Percentiles rank a stretch among this genome's conserved stretches.
phyloP scores from a whole-genome alignment of 2,888 invertebrate species.

The Asteroscopus sphinx region DNA sequence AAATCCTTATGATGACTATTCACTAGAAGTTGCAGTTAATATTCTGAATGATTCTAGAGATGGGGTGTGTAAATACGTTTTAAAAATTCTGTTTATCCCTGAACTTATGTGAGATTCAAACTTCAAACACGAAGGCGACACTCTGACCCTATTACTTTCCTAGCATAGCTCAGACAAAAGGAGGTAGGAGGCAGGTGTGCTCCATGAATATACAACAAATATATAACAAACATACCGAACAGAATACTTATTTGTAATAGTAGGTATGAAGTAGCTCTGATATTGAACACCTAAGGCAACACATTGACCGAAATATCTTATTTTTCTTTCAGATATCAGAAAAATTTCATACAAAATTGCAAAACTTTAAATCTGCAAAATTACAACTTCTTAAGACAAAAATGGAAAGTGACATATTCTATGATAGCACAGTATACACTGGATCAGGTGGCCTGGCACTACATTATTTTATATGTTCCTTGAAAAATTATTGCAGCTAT shows the following conservation, averaged over 20 bases:
- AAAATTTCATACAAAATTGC: conserved; percentile 78
- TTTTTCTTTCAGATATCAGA: conserved; percentile 82
- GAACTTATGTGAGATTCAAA: no score
- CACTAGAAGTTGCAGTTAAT: conserved; percentile 65
- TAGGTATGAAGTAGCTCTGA: no score
- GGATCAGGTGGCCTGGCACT: conserved; percentile 93
- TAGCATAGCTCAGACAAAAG: no score
- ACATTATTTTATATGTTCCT: conserved; percentile 88
- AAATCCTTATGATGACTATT: conserved; percentile 86
- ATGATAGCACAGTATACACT: conserved; percentile 93
- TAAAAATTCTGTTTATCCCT: neutral
- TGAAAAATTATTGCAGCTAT: conserved; percentile 62
- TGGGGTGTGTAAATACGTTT: conserved; percentile 61
- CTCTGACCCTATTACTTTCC: no score
- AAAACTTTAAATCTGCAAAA: conserved; percentile 79
- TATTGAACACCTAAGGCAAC: no score
- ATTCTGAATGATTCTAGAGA: conserved; percentile 73
- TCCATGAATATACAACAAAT: no score
- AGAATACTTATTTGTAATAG: no score
- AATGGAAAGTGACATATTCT: conserved; percentile 81
- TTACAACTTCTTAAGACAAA: conserved; percentile 75
- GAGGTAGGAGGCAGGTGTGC: no score
- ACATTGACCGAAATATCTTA: no score
- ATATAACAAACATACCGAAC: no score
- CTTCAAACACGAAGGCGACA: no score